These are phyloP conservation scores for Dendrocincla tyrannina DNA, from an alignment of 2,797 vertebrate genomes.

Conservation along the genomic window DNA sequence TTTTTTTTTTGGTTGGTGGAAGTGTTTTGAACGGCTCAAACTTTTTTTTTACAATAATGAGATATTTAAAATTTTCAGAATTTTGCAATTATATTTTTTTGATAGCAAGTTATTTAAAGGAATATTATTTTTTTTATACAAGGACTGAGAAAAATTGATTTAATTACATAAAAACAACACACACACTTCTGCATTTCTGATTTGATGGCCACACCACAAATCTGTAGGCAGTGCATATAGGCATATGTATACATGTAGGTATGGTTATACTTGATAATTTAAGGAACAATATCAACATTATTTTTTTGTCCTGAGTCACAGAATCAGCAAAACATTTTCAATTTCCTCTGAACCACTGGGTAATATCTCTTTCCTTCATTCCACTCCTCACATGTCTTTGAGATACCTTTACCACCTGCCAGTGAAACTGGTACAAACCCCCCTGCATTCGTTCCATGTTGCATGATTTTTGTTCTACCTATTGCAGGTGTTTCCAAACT, in stretches of 20 bases:
- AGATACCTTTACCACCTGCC: neutral
- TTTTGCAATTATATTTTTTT: neutral
- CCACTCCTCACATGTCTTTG: neutral
- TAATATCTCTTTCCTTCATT: neutral
- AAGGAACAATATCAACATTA: neutral
- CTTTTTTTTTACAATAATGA: neutral
- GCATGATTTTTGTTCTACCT: neutral
- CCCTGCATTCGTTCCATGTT: neutral
- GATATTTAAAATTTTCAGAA: neutral
- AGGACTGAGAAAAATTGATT: neutral
- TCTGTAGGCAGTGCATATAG: fast-evolving
- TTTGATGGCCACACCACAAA: neutral
- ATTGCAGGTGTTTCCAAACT: neutral
- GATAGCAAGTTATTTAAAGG: neutral
- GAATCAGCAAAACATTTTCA: neutral
- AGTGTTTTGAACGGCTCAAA: neutral
- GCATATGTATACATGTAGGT: fast-evolving
- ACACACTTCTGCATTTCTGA: neutral
- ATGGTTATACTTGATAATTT: neutral
- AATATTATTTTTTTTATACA: neutral
- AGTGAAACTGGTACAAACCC: neutral
- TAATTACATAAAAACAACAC: neutral
- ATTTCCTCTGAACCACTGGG: neutral
- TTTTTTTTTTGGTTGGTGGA: neutral
- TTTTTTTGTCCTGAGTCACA: neutral